Conservation (phyloP, 2,113 vertebrate genomes). For the Theristicus caerulescens region DNA sequence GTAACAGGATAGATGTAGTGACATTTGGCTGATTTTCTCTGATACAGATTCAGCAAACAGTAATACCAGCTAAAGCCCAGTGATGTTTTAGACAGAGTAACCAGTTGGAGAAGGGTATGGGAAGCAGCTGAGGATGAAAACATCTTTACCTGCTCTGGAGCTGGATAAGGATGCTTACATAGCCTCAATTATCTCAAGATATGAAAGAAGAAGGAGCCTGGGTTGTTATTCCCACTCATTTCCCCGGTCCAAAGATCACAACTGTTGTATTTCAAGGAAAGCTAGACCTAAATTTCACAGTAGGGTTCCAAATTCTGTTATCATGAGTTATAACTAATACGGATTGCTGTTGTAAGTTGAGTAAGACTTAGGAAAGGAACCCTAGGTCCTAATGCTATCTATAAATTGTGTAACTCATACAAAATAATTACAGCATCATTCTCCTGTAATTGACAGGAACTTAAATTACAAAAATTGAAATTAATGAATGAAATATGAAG, state of each 20-base stretch:
- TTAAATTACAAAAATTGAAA: not conserved
- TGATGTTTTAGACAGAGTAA: not conserved
- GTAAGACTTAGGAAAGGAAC: not conserved
- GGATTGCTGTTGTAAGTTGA: not conserved
- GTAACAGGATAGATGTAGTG: not conserved
- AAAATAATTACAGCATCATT: not conserved
- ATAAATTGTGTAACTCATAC: not conserved
- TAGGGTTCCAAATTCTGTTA: not conserved
- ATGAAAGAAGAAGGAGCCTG: not conserved
- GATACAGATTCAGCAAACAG: not conserved
- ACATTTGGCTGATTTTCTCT: not conserved
- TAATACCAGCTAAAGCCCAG: not conserved
- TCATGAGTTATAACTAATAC: rapidly evolving
- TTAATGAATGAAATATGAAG: not conserved
- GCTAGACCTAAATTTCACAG: not conserved
- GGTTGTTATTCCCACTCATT: not conserved
- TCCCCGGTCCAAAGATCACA: not conserved
- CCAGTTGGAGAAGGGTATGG: no score
- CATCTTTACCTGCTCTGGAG: not conserved
- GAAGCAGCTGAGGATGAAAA: not conserved
- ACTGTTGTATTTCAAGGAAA: not conserved
- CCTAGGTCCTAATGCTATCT: no score
- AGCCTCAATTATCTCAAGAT: not conserved
- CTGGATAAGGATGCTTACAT: not conserved
- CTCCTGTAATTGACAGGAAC: not conserved